Evolutionary conservation across 2,797 vertebrate genomes (phyloP).

Genomic region (Acomys russatus): DNA sequence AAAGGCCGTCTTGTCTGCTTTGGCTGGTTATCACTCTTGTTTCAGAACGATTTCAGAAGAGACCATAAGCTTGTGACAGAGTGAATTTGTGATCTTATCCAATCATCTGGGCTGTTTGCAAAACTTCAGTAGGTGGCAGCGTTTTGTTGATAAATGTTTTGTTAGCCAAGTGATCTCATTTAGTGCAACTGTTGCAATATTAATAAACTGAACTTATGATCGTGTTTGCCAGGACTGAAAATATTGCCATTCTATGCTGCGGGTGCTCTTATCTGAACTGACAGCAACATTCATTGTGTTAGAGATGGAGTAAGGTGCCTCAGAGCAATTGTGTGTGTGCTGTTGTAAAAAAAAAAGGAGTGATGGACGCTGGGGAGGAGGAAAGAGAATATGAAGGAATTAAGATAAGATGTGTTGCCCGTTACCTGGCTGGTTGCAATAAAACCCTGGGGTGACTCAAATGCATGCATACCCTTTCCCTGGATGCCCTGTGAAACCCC

Average conservation of each 20-base stretch:
- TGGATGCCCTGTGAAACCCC: neutral
- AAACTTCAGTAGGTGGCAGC: conserved; percentile 93
- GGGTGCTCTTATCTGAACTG: conserved; percentile 90
- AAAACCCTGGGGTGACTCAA: neutral
- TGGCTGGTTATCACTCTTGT: conserved; percentile 87
- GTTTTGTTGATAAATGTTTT: conserved; percentile 93
- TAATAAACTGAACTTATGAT: conserved; percentile 92
- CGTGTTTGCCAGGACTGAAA: conserved; percentile 88
- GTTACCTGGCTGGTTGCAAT: neutral
- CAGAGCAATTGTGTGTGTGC: conserved; percentile 35
- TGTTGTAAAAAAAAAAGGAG: conserved; percentile 71
- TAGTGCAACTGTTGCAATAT: conserved; percentile 92
- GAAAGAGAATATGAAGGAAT: neutral
- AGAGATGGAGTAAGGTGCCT: conserved; percentile 62
- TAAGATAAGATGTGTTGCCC: neutral
- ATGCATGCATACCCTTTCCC: neutral
- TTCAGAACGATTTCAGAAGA: conserved; percentile 87
- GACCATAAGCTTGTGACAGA: conserved; percentile 90
- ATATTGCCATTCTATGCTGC: conserved; percentile 88
- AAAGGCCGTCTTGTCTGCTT: conserved; percentile 87
- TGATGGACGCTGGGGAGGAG: conserved; percentile 65
- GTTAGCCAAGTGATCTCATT: conserved; percentile 92
- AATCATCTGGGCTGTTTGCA: conserved; percentile 91
- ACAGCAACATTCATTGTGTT: conserved; percentile 88
- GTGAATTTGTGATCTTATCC: conserved; percentile 91